Evolutionary conservation across 2,797 vertebrate genomes (phyloP).

Genomic region (Pelobates cultripes): DNA sequence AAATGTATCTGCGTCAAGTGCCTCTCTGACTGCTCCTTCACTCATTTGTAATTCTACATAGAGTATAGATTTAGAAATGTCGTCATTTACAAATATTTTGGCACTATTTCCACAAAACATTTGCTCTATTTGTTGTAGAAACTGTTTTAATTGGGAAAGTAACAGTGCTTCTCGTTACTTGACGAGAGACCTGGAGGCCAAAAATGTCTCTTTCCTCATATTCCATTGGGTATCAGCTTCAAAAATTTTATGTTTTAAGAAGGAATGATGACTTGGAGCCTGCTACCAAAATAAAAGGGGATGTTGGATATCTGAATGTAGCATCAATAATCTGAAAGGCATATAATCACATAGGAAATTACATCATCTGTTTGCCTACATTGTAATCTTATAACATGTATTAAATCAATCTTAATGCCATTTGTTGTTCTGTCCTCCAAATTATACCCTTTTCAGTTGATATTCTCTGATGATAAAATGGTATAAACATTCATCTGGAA

Average conservation of each 20-base stretch:
- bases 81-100: no score
- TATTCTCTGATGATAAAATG: not conserved
- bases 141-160: not conserved
- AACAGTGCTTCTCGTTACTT: not conserved
- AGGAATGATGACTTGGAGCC: no score
- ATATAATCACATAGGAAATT: no score
- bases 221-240: no score
- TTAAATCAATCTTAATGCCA: not conserved
- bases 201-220: no score
- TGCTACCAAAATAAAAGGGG: no score
- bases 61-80: not conserved
- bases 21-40: no score
- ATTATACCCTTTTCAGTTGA: not conserved
- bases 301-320: no score
- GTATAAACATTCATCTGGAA: not conserved
- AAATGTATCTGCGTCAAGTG: no score
- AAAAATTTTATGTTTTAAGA: no score
- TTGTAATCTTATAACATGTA: not conserved
- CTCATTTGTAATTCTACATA: no score
- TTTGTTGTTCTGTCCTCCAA: not conserved
- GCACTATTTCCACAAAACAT: not conserved
- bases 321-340: no score
- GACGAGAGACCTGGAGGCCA: not conserved
- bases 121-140: not conserved
- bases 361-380: not conserved